phyloP scores from a whole-genome alignment of 2,113 vertebrate species.

The Megaleporinus macrocephalus region DNA sequence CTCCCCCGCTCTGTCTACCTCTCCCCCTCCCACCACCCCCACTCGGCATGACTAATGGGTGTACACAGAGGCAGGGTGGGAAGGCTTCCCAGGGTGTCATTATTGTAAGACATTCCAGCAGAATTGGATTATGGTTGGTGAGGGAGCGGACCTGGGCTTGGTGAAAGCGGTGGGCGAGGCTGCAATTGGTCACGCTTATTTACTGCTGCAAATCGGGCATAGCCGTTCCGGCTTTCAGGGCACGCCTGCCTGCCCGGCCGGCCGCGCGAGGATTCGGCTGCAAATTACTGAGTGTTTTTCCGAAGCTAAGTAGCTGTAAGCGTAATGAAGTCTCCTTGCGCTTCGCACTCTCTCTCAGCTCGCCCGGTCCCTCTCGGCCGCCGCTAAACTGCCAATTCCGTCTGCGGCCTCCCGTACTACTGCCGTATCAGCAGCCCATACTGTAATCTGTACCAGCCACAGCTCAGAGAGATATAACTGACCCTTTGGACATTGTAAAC shows the following conservation, averaged over 20 bases:
- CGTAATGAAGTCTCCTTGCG: slow-evolving; percentile 59
- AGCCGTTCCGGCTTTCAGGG: slow-evolving; percentile 48
- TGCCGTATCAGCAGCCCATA: background rate
- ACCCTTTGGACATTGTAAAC: background rate
- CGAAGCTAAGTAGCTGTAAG: slow-evolving; percentile 48
- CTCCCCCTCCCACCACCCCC: background rate
- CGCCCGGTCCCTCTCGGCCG: slow-evolving; percentile 46
- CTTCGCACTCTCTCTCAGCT: slow-evolving; percentile 32
- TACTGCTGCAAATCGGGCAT: slow-evolving; percentile 56
- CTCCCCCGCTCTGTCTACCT: background rate
- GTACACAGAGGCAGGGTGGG: slow-evolving; percentile 42
- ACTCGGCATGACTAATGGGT: slow-evolving; percentile 43
- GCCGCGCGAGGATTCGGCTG: slow-evolving; percentile 58
- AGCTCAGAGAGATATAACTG: background rate
- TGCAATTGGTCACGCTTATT: slow-evolving; percentile 69
- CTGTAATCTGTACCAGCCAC: background rate
- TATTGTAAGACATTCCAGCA: slow-evolving; percentile 62
- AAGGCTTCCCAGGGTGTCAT: slow-evolving; percentile 60
- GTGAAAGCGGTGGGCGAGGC: slow-evolving; percentile 53
- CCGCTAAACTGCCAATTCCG: slow-evolving; percentile 26
- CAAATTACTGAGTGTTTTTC: slow-evolving; percentile 63
- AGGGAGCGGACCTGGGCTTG: slow-evolving; percentile 43
- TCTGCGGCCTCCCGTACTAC: slow-evolving; percentile 7
- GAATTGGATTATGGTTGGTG: slow-evolving; percentile 66
- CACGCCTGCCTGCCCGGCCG: background rate